Conservation (phyloP, 2,113 vertebrate genomes). For the Trinectes maculatus region DNA sequence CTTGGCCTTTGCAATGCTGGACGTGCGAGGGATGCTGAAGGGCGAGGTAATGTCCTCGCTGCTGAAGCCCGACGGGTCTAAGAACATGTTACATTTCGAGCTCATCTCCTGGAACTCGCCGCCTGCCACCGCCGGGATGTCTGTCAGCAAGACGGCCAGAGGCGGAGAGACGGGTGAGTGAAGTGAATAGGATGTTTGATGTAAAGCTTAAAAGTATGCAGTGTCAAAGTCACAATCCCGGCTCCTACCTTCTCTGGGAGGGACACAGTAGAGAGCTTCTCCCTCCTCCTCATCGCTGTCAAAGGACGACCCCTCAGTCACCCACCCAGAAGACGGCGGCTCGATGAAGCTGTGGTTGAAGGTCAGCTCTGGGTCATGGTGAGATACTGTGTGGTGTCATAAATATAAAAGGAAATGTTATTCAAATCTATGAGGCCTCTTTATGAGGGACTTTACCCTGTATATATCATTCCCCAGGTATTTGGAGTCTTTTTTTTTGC, state of each 20-base stretch:
- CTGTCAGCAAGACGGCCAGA: constrained; percentile 52
- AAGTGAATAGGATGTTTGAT: neutral
- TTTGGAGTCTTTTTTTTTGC: too few species aligned
- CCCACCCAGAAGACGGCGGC: constrained; percentile 89
- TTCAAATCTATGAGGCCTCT: neutral
- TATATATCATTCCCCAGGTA: too few species aligned
- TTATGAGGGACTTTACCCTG: too few species aligned
- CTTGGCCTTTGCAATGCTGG: constrained; percentile 94
- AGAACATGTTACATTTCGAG: constrained; percentile 78
- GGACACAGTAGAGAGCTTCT: constrained; percentile 87
- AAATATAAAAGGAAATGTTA: neutral
- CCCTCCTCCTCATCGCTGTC: constrained; percentile 87
- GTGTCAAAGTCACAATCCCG: too few species aligned
- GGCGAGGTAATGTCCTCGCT: constrained; percentile 86
- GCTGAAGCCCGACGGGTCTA: constrained; percentile 81
- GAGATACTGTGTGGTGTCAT: constrained; percentile 84
- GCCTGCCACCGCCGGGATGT: constrained; percentile 73
- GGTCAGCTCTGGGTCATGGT: constrained; percentile 92
- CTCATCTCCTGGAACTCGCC: constrained; percentile 84
- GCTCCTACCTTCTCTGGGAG: constrained; percentile 88
- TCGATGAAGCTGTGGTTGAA: constrained; percentile 99
- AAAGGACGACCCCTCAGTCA: constrained; percentile 90
- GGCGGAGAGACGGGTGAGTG: too few species aligned
- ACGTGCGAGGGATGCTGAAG: constrained; percentile 94
- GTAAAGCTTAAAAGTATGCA: neutral